phyloP scores from a whole-genome alignment of 64 coral and sea anemone genomes.

The Stichodactyla mertensii region DNA sequence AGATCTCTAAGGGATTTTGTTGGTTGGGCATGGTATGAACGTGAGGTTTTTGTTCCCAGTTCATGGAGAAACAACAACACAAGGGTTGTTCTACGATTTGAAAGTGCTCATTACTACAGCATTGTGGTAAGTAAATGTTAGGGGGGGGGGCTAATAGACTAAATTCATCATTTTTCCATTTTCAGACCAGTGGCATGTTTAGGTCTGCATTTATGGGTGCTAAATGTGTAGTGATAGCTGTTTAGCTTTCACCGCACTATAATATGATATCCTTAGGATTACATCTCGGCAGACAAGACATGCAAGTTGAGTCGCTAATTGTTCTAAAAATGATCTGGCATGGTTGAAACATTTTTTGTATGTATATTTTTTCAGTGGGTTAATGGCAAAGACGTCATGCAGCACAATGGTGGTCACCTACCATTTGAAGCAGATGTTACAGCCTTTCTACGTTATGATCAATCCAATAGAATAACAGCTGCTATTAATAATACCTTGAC shows the following conservation, averaged over 20 bases:
- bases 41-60: slow-evolving; percentile 57
- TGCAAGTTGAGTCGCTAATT: too few relatives aligned
- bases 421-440: slow-evolving; percentile 94
- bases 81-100: slow-evolving; percentile 87
- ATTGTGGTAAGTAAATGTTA: slow-evolving; percentile 71
- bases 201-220: too few relatives aligned
- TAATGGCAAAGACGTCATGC: slow-evolving; percentile 77
- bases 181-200: not conserved
- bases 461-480: slow-evolving; percentile 83
- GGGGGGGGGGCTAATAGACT: not conserved
- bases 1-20: slow-evolving; percentile 67
- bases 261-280: too few relatives aligned
- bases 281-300: too few relatives aligned
- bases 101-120: slow-evolving; percentile 91
- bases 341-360: not conserved
- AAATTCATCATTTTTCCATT: not conserved
- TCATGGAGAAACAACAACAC: slow-evolving; percentile 61
- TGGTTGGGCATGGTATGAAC: slow-evolving; percentile 99
- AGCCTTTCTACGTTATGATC: slow-evolving; percentile 38
- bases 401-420: slow-evolving; percentile 83
- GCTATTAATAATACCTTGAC: slow-evolving; percentile 93
- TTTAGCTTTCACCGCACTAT: too few relatives aligned
- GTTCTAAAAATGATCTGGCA: too few relatives aligned
- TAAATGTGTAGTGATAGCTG: too few relatives aligned
- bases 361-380: slow-evolving; percentile 61